Base-by-base conservation (phyloP, 1,140 invertebrate species). In the Ylistrum balloti region DNA sequence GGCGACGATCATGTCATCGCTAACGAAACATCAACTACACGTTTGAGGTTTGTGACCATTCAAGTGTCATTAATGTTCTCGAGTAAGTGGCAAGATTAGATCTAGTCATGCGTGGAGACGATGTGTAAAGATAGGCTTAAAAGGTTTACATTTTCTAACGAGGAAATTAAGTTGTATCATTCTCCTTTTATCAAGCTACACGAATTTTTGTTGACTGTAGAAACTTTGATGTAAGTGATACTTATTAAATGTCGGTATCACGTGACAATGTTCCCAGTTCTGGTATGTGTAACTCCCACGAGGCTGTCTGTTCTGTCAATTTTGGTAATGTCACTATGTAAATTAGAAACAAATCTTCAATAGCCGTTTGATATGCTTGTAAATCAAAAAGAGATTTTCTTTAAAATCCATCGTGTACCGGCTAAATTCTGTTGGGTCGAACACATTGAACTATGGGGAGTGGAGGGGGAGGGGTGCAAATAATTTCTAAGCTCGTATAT, bases 111-210 rank as follows among this genome's bases (percentile, higher is more conserved):
- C 56, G 56, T 74, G 56, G 56, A n/a, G 5, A 74, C 9, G 56
- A 17, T 17, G 17, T 9, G 56, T 74, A 74, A 74, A 74, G n/a
- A 74, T 74, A 74, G 56, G 56, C 56, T 74, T 74, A 74, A 74
- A 74, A 74, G 56, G 56, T 74, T 74, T 28, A 74, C 56, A n/a
- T 74, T n/a, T 74, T 74, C 41, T n/a, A 74, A 74, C 17, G 56
- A 74, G n/a, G 13, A 74, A 28, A 74, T 74, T 74, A n/a, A 74
- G 56, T 74, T 74, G 22, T 74, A 28, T 10, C 11, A 74, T 9
- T 74, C 56, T 28, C 56, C 0, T 5, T 74, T 3, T 74, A 74
- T 11, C n/a, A n/a, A 74, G 56, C 56, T 28, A 74, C 56, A 74
- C 56, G 56, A n/a, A 74, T 74, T 28, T n/a, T 9, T 74, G 56